Evolutionary conservation across 2,888 invertebrate genomes (phyloP).

Genomic region (Philaethria dido): DNA sequence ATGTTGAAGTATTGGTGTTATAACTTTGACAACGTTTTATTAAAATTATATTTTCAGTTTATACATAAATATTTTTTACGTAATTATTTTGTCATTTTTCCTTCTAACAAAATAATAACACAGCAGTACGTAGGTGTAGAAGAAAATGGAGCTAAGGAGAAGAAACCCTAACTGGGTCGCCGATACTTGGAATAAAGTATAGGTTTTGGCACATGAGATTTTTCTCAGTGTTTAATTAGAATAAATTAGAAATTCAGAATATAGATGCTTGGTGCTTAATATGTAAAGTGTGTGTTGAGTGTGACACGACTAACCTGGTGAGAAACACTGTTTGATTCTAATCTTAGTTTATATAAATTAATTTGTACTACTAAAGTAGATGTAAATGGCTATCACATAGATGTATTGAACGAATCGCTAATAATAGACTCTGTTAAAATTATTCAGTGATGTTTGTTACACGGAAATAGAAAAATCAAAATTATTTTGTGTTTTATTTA

Average conservation of each 20-base stretch:
- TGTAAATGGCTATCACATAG: slow-evolving; percentile 58
- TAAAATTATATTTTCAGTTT: no score
- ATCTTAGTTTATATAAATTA: slow-evolving; percentile 31
- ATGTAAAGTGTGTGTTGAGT: slow-evolving; percentile 13
- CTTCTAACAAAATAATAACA: neutral
- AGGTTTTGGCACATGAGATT: neutral
- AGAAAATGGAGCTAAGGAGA: neutral
- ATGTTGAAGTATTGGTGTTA: neutral
- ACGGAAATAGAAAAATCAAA: slow-evolving; percentile 73
- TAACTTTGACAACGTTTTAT: no score
- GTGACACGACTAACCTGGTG: slow-evolving; percentile 14
- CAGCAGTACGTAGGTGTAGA: neutral
- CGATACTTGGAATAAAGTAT: neutral
- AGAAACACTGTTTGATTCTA: slow-evolving; percentile 21
- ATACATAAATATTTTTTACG: no score
- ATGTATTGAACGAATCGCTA: slow-evolving; percentile 59
- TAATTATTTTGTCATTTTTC: neutral
- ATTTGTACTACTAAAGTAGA: slow-evolving; percentile 44
- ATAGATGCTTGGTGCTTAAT: slow-evolving; percentile 21
- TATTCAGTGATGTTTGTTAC: slow-evolving; percentile 81
- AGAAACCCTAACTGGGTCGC: neutral
- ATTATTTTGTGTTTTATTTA: slow-evolving; percentile 41
- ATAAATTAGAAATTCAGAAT: neutral
- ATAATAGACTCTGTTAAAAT: slow-evolving; percentile 57
- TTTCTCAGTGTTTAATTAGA: neutral